These are phyloP conservation scores for Rattus norvegicus DNA, from an alignment of 2,113 vertebrate species.

Conservation along the genomic window GRCr8 NC_086021.1:154628501-154629000, in stretches of 20 bases:
- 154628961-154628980: conserved; percentile 16
- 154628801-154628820: background rate
- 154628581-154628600: background rate
- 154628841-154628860: background rate
- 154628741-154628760: background rate
- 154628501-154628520: background rate
- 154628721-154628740: background rate
- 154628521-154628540: background rate
- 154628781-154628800: background rate
- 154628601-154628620: background rate
- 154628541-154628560: background rate
- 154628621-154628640: background rate
- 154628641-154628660: background rate
- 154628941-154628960: background rate
- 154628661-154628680: background rate
- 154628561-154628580: background rate
- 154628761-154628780: background rate
- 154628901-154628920: background rate
- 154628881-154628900: background rate
- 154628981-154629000: conserved; percentile 51
- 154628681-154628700: background rate
- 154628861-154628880: background rate
- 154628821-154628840: background rate
- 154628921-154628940: background rate
- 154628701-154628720: background rate